phyloP scores from a whole-genome alignment of 1,140 invertebrate genomes.

The Sminthurinus signatus region DNA sequence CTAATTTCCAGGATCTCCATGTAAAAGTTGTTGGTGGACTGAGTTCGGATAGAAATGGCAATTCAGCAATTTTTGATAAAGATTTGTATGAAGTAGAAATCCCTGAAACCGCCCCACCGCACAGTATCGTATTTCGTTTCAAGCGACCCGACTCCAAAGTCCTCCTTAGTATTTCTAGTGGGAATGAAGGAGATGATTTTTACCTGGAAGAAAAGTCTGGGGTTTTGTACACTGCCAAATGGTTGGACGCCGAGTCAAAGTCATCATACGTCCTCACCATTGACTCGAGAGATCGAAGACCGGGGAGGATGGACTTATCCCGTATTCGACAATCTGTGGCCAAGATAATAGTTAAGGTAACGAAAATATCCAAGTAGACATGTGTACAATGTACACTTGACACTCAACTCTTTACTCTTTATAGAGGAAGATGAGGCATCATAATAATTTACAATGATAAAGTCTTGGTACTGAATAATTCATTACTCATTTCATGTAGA shows the following conservation, averaged over 20 bases:
- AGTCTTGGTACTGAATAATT: too few species aligned
- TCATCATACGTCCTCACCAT: conserved; percentile 85
- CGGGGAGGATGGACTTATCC: conserved; percentile 22
- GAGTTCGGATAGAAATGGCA: conserved; percentile 43
- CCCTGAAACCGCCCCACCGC: conserved; percentile 77
- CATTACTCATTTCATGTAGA: too few species aligned
- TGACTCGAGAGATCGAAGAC: conserved; percentile 35
- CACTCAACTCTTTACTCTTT: too few species aligned
- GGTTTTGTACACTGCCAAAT: conserved; percentile 75
- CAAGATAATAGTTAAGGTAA: conserved; percentile 44
- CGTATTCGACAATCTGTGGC: conserved; percentile 39
- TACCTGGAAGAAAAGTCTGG: conserved; percentile 78
- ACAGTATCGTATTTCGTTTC: conserved; percentile 77
- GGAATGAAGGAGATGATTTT: conserved; percentile 85
- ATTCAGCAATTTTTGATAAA: conserved; percentile 78
- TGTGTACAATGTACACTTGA: too few species aligned
- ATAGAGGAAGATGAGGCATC: too few species aligned
- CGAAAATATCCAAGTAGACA: too few species aligned
- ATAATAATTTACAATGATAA: too few species aligned
- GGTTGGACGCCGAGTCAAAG: conserved; percentile 75
- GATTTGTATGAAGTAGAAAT: conserved; percentile 82
- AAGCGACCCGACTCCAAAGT: conserved; percentile 81
- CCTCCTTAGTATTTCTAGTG: conserved; percentile 80
- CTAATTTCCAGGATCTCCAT: conserved; percentile 40
- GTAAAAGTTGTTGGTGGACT: conserved; percentile 26